Base-by-base conservation (phyloP, 2,113 vertebrate genomes). In the Scomber japonicus region DNA sequence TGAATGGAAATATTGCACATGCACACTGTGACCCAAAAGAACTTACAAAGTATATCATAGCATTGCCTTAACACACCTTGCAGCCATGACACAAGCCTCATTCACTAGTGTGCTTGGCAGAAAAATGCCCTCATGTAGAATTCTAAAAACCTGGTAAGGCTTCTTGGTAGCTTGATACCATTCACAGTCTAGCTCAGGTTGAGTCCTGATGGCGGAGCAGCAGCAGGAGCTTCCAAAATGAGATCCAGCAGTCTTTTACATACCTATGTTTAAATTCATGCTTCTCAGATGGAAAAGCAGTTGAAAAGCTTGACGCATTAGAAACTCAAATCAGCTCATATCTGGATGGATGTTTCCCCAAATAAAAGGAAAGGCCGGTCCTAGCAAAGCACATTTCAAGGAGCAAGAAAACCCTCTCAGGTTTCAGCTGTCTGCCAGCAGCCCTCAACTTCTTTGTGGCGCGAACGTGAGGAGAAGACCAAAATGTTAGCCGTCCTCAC, bases 401-500 rank as follows among this genome's bases (percentile, higher is more conserved):
- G 62, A 61, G 70, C 59, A 60, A 69, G 51, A 57, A 68, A 72
- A 56, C 44, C 48, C 45, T 92, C 89, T 94, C 87, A 49, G 82
- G 80, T 94, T 95, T 92, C 93, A 93, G 82, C 75, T 64, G 83
- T 79, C 86, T 27, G 68, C 61, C 59, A 27, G 54, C 81, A 81
- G 80, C 63, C 86, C 50, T 61, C 53, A 56, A 49, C 71, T 10
- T 5, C 65, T 80, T 67, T n/a, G 60, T 11, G 56, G 71, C 75
- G 77, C 6, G 82, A 90, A 93, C 89, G 91, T 92, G 93, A 93
- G 75, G 71, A 69, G 53, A 84, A 87, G 85, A 91, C 78, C 87
- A 86, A 83, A 91, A 92, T 86, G 81, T 80, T 60, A 85, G 77
- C 61, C 30, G n/a, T 84, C 70, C 78, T 79, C 92, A 87, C 86